These are phyloP conservation scores for Sus scrofa DNA, from an alignment of 2,113 vertebrate species.

Conservation along the genomic window DNA sequence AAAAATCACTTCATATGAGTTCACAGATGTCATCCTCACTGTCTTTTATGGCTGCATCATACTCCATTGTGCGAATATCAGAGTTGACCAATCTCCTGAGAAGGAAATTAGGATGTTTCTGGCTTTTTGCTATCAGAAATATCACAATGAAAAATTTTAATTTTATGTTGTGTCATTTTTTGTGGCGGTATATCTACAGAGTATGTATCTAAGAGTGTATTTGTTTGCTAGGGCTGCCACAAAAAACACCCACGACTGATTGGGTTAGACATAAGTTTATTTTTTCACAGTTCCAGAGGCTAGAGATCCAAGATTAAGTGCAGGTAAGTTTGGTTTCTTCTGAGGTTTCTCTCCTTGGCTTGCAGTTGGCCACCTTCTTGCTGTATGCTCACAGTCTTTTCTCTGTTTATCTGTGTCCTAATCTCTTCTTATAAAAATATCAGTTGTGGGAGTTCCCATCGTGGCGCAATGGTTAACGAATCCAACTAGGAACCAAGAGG, in stretches of 20 bases:
- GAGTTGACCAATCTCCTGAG: background rate
- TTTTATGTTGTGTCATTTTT: background rate
- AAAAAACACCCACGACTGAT: background rate
- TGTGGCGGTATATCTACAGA: background rate
- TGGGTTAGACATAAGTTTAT: background rate
- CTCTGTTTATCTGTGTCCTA: background rate
- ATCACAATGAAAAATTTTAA: slow-evolving; percentile 6
- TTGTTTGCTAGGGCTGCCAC: background rate
- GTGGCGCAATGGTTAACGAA: too few relatives aligned
- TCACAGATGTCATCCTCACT: background rate
- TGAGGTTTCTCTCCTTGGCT: background rate
- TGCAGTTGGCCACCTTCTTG: background rate
- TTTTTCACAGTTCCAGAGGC: background rate
- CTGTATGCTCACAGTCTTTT: background rate
- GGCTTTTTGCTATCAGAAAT: background rate
- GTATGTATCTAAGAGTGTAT: background rate
- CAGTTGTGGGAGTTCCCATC: too few relatives aligned
- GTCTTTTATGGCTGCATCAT: background rate
- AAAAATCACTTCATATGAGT: background rate
- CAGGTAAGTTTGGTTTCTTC: background rate
- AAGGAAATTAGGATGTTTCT: background rate
- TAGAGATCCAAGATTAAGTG: background rate
- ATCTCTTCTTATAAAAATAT: background rate
- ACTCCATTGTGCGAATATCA: background rate
- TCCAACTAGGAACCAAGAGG: too few relatives aligned